phyloP scores from a whole-genome alignment of 2,797 vertebrate genomes.

The Amazonetta brasiliensis region DNA sequence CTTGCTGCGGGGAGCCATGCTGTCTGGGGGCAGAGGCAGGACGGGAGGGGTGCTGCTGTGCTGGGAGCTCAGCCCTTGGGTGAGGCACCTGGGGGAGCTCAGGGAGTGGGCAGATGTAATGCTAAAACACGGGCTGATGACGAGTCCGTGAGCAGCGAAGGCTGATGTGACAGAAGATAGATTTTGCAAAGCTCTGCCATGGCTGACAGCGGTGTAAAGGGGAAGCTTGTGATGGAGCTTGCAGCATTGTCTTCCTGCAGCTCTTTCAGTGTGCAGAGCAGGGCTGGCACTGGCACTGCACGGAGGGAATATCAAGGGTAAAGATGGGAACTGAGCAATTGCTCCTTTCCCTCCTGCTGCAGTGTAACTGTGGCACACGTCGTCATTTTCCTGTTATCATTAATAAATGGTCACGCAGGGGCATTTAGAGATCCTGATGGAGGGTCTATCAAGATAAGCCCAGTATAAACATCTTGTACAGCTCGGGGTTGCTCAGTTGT shows the following conservation, averaged over 20 bases:
- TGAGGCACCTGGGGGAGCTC: background rate
- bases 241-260: background rate
- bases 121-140: background rate
- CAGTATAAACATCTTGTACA: background rate
- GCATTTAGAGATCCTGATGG: background rate
- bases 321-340: background rate
- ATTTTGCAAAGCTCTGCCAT: background rate
- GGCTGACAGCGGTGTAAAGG: background rate
- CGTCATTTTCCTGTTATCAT: background rate
- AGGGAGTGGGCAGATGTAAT: background rate
- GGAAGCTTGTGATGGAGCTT: background rate
- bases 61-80: background rate
- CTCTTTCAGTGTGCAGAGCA: background rate
- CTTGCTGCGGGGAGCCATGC: accelerated
- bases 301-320: background rate
- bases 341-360: background rate
- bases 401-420: background rate
- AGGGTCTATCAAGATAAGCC: background rate
- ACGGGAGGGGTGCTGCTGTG: background rate
- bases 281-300: background rate
- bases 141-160: background rate
- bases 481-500: background rate
- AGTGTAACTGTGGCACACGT: background rate
- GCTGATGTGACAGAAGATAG: background rate
- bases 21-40: background rate